Conservation (phyloP, 2,113 vertebrate genomes). For the Lota lota region DNA sequence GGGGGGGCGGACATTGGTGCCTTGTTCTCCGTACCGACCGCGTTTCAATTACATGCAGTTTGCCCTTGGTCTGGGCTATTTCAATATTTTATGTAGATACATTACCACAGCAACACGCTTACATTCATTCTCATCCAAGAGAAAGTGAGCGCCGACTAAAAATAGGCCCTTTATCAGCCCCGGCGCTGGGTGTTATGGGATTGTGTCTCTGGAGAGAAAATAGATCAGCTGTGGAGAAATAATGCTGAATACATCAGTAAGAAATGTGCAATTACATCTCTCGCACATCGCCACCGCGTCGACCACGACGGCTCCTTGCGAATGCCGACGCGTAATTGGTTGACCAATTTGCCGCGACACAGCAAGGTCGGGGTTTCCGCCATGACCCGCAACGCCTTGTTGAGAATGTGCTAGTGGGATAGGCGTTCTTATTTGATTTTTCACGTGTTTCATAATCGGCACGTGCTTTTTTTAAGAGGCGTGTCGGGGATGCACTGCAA, state of each 20-base stretch:
- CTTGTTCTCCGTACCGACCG: constrained; percentile 63
- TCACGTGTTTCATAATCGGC: too few relatives aligned
- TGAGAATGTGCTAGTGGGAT: too few relatives aligned
- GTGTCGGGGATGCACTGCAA: too few relatives aligned
- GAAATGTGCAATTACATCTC: constrained; percentile 66
- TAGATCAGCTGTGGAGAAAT: constrained; percentile 58
- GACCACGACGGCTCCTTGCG: too few relatives aligned
- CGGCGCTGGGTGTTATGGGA: constrained; percentile 54
- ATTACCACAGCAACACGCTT: constrained; percentile 61
- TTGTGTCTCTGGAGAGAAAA: constrained; percentile 58
- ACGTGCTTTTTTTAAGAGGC: too few relatives aligned
- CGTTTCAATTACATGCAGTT: constrained; percentile 75
- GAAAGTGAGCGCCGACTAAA: constrained; percentile 55
- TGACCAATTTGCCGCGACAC: constrained; percentile 48
- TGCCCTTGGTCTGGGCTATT: constrained; percentile 69
- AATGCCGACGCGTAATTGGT: constrained; percentile 50
- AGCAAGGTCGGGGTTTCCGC: constrained; percentile 40
- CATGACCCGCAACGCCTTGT: too few relatives aligned
- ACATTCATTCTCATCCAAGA: constrained; percentile 66
- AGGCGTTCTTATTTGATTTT: too few relatives aligned
- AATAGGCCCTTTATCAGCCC: constrained; percentile 60
- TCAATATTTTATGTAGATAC: constrained; percentile 77
- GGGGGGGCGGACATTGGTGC: constrained; percentile 51
- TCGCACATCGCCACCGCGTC: too few relatives aligned
- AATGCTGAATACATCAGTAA: constrained; percentile 57